phyloP scores from a whole-genome alignment of 2,113 vertebrate genomes.

The Silurus meridionalis region DNA sequence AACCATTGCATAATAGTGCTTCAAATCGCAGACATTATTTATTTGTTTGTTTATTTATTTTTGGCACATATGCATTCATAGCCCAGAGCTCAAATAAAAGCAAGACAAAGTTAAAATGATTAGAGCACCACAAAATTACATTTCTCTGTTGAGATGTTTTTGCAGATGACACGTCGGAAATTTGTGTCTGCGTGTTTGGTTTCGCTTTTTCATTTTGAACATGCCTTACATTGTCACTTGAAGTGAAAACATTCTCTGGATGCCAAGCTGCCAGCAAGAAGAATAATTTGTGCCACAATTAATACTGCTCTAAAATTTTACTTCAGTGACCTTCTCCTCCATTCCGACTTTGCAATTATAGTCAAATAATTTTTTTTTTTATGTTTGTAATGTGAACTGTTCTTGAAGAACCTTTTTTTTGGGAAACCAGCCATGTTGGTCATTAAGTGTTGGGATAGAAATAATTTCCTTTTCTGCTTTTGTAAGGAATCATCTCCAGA shows the following conservation, averaged over 20 bases:
- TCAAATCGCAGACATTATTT: not conserved
- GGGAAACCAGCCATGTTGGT: not conserved
- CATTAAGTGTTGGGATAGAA: not conserved
- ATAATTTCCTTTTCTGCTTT: not conserved
- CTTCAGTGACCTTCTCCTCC: too few species aligned
- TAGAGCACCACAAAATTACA: not conserved
- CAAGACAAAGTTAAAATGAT: not conserved
- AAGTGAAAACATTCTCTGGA: not conserved
- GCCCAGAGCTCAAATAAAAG: not conserved
- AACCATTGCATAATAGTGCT: not conserved
- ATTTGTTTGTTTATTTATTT: not conserved
- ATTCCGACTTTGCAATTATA: not conserved
- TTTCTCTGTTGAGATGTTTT: not conserved
- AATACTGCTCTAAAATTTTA: not conserved
- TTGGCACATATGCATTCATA: not conserved
- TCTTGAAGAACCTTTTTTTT: not conserved
- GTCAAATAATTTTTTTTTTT: not conserved
- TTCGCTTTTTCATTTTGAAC: not conserved
- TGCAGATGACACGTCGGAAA: slow-evolving; percentile 9
- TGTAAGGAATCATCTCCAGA: not conserved
- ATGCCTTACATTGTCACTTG: not conserved
- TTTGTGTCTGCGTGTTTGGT: not conserved
- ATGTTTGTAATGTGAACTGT: not conserved
- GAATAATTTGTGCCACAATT: not conserved
- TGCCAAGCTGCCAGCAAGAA: not conserved